phyloP scores from a whole-genome alignment of 2,888 invertebrate genomes.

The Coenonympha glycerion region DNA sequence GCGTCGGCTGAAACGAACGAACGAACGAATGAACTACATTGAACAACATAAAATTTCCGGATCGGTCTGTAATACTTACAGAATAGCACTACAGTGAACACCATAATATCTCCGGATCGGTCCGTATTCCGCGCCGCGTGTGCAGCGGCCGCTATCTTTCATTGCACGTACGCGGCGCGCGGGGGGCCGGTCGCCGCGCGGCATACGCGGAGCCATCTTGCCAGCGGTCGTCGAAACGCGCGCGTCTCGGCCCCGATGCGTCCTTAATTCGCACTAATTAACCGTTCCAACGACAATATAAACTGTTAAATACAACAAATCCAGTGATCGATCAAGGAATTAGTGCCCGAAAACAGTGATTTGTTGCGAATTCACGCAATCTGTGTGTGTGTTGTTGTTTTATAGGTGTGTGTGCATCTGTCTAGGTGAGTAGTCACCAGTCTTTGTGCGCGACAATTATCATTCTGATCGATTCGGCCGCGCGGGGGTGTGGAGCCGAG shows the following conservation, averaged over 20 bases:
- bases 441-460: conserved; percentile 76
- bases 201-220: conserved; percentile 68
- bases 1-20: no score
- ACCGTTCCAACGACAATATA: conserved; percentile 45
- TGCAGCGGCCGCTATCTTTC: conserved; percentile 71
- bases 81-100: no score
- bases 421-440: conserved; percentile 70
- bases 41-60: no score
- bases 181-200: conserved; percentile 60
- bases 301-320: conserved; percentile 46
- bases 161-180: conserved; percentile 73
- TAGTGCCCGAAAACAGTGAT: conserved; percentile 43
- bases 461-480: conserved; percentile 71
- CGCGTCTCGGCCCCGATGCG: conserved; percentile 69
- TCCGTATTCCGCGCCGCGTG: conserved; percentile 46
- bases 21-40: no score
- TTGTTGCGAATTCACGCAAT: conserved; percentile 49
- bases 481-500: conserved; percentile 70
- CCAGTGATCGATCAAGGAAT: conserved; percentile 37
- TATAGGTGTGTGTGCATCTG: conserved; percentile 66
- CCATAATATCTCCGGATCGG: conserved; percentile 41
- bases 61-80: no score
- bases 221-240: conserved; percentile 67
- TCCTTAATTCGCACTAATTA: conserved; percentile 71
- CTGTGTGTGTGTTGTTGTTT: conserved; percentile 62